Percentiles rank a stretch among this genome's conserved stretches.
Evolutionary conservation across 2,113 vertebrate genomes (phyloP).

Genomic region (Myotis davidii): DNA sequence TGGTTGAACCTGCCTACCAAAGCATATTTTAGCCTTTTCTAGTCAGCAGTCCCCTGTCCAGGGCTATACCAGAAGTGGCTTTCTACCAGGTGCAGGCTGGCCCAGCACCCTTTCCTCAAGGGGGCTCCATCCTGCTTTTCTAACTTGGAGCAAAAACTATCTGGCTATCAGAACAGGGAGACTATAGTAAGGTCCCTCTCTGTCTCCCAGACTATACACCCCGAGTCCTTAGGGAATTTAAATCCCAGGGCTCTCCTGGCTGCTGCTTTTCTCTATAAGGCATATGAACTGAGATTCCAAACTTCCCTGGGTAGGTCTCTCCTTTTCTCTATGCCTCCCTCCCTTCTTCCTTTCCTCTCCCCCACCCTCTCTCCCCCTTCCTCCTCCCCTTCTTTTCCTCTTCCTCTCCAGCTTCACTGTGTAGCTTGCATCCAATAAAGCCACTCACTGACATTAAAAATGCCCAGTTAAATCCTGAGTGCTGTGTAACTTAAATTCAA

Average conservation of each 20-base stretch:
- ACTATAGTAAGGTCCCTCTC: neutral
- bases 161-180: neutral
- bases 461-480: conserved; percentile 23
- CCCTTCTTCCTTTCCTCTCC: neutral
- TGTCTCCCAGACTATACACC: too few species aligned
- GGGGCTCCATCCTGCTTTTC: neutral
- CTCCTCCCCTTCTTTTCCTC: too few species aligned
- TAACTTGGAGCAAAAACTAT: neutral
- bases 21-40: neutral
- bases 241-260: neutral
- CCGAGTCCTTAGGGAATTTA: neutral
- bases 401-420: too few species aligned
- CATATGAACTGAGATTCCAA: neutral
- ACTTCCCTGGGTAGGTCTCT: neutral
- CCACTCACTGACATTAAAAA: conserved; percentile 24
- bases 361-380: too few species aligned
- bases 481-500: conserved; percentile 13
- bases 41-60: neutral
- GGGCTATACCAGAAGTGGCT: neutral
- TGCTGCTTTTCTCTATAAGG: neutral
- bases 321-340: neutral
- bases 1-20: neutral
- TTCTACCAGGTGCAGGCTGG: neutral
- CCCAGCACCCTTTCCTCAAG: neutral
- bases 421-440: neutral